Conservation (phyloP, 2,113 vertebrate genomes). For the Sisor rabdophorus region DNA sequence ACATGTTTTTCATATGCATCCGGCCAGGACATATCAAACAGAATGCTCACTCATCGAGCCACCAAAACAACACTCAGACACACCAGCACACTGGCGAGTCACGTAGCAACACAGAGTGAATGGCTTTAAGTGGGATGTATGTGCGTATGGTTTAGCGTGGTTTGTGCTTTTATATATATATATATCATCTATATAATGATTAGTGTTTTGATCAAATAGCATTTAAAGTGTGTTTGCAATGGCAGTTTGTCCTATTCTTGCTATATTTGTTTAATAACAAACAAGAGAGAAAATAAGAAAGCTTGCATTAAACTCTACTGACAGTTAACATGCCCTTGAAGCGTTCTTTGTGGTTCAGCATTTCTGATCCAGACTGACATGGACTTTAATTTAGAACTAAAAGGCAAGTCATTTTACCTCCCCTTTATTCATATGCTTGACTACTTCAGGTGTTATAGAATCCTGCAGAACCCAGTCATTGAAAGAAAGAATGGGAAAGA, state of each 20-base stretch:
- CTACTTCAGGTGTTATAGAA: slow-evolving; percentile 83
- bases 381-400: no score
- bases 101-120: slow-evolving; percentile 56
- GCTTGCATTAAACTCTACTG: slow-evolving; percentile 74
- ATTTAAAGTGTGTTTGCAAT: not conserved
- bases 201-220: not conserved
- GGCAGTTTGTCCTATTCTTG: not conserved
- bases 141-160: slow-evolving; percentile 32
- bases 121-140: slow-evolving; percentile 46
- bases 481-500: slow-evolving; percentile 49
- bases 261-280: not conserved
- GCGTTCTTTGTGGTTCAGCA: slow-evolving; percentile 95
- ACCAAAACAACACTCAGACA: slow-evolving; percentile 67
- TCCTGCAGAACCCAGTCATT: slow-evolving; percentile 65
- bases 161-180: slow-evolving; percentile 38
- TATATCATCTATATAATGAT: no score
- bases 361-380: no score
- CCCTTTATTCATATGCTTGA: slow-evolving; percentile 96
- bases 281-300: slow-evolving; percentile 27
- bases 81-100: slow-evolving; percentile 37
- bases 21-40: slow-evolving; percentile 24
- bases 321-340: slow-evolving; percentile 80
- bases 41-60: slow-evolving; percentile 7
- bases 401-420: slow-evolving; percentile 87
- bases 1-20: slow-evolving; percentile 46